phyloP scores from a whole-genome alignment of 2,797 vertebrate species.

The Amniataba percoides region DNA sequence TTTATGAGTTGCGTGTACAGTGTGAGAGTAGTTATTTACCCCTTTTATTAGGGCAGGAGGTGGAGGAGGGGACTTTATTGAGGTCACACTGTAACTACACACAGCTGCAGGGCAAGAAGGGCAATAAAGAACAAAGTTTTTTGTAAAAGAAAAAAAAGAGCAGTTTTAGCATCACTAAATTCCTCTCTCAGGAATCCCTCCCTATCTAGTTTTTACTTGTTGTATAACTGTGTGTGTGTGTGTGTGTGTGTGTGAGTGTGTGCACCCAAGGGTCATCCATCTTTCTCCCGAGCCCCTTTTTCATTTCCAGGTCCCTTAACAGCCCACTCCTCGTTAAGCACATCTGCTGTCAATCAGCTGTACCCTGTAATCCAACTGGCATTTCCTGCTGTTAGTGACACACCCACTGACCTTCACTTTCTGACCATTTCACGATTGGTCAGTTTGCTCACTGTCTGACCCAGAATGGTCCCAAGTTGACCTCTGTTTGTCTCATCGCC shows the following conservation, averaged over 20 bases:
- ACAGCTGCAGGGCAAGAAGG: conserved; percentile 81
- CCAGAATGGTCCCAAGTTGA: conserved; percentile 26
- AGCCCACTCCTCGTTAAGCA: conserved; percentile 79
- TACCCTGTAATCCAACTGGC: conserved; percentile 80
- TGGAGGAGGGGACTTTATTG: conserved; percentile 83
- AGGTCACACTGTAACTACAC: conserved; percentile 87
- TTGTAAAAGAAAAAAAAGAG: conserved; percentile 29
- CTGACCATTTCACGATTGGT: conserved; percentile 60
- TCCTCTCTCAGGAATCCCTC: conserved; percentile 55
- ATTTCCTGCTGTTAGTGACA: conserved; percentile 81
- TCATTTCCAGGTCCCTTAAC: conserved; percentile 67
- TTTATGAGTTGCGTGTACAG: conserved; percentile 74
- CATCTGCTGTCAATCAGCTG: conserved; percentile 86
- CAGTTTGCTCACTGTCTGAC: conserved; percentile 14
- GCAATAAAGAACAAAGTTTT: conserved; percentile 52
- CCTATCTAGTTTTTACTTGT: conserved; percentile 45
- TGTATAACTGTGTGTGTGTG: conserved; percentile 31
- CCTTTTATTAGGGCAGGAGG: conserved; percentile 83
- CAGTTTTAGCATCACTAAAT: conserved; percentile 66
- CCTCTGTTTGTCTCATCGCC: conserved; percentile 40
- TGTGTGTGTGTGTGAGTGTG: conserved; percentile 26
- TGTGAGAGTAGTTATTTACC: conserved; percentile 81
- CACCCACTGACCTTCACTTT: conserved; percentile 61
- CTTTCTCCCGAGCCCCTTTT: conserved; percentile 34
- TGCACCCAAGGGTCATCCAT: conserved; percentile 51